Evolutionary conservation across 1,140 invertebrate species (phyloP).

Genomic region (Chironomus striatipennis): DNA sequence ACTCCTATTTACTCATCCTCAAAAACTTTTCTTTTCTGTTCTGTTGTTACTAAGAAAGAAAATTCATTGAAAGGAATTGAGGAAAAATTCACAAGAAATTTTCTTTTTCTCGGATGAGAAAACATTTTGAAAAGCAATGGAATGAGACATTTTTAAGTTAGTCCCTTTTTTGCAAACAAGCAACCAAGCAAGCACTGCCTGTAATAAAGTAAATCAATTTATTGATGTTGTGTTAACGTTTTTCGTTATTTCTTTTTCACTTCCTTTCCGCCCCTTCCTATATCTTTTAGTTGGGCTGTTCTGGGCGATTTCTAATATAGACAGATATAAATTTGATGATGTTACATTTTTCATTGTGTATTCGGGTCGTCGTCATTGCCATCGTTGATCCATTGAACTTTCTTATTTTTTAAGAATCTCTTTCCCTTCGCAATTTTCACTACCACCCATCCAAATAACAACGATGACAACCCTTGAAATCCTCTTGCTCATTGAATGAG

Average conservation of each 20-base stretch:
- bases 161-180: neutral
- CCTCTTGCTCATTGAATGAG: no score
- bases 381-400: no score
- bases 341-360: no score
- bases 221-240: constrained; percentile 21
- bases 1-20: neutral
- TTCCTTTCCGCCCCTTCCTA: no score
- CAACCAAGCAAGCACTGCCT: neutral
- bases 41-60: neutral
- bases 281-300: no score
- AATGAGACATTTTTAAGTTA: neutral
- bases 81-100: neutral
- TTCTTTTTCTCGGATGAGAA: constrained; percentile 7
- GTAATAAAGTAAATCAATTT: constrained; percentile 17
- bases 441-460: no score
- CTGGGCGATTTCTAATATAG: no score
- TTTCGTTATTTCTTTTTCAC: neutral
- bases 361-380: no score
- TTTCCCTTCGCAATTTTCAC: no score
- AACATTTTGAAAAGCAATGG: neutral
- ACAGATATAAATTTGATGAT: no score
- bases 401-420: no score
- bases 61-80: constrained; percentile 5
- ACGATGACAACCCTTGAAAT: no score
- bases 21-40: neutral